Evolutionary conservation across 2,888 invertebrate genomes (phyloP).

Genomic region (Arrhopalites spinosus): DNA sequence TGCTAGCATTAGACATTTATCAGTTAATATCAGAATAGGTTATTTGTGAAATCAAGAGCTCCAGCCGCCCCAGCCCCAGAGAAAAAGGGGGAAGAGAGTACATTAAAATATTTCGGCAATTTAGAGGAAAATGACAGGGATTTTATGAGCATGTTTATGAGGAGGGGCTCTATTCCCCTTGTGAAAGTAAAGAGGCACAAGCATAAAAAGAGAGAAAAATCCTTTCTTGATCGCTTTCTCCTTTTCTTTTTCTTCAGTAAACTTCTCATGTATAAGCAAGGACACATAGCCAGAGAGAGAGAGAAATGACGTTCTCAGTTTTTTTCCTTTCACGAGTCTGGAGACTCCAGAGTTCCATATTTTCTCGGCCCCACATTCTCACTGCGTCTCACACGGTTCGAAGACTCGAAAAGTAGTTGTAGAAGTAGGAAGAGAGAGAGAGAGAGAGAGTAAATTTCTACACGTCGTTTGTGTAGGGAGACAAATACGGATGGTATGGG

Average conservation of each 20-base stretch:
- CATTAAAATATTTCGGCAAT: conserved; percentile 45
- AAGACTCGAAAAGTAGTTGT: neutral
- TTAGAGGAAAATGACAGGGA: conserved; percentile 44
- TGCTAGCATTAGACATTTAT: conserved; percentile 35
- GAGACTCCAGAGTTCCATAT: neutral
- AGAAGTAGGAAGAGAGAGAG: too few species aligned
- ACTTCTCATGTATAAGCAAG: too few species aligned
- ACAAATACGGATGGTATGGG: conserved; percentile 7
- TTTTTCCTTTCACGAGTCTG: neutral
- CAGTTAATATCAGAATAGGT: conserved; percentile 38
- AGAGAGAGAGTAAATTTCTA: neutral
- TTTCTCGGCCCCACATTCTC: conserved; percentile 6
- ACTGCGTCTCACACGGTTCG: neutral
- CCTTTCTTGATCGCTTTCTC: conserved; percentile 24
- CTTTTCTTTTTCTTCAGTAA: neutral
- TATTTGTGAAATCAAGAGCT: conserved; percentile 28
- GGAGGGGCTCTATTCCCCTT: neutral
- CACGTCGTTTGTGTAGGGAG: conserved; percentile 5
- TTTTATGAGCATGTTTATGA: conserved; percentile 50
- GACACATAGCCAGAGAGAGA: too few species aligned
- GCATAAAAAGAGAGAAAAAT: conserved; percentile 5
- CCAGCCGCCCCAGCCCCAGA: neutral
- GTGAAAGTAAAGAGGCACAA: conserved; percentile 1
- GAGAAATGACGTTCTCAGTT: too few species aligned
- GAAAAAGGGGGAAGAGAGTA: conserved; percentile 16